Evolutionary conservation across 2,797 vertebrate species (phyloP), one percentile per base, ranked within the genome.

Genomic region (Odontamblyopus lacepedii): DNA sequence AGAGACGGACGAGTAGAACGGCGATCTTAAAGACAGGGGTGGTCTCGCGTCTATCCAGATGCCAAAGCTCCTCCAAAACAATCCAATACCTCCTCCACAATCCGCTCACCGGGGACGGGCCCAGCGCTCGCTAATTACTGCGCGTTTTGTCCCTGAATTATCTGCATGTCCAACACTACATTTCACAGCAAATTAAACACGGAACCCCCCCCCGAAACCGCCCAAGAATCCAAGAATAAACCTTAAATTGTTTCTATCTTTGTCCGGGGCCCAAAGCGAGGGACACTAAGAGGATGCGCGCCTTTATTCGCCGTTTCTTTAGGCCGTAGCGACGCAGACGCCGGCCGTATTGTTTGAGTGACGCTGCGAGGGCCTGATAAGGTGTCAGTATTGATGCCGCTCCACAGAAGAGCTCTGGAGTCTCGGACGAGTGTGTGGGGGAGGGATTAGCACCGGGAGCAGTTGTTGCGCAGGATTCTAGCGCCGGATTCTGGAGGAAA

Each of bases 131-230:
- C 87, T 92, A 93, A 94, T 94, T 93, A 93, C 88, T 83, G 55
- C 78, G 74, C 80, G 85, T 92, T 68, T 92, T 93, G 88, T 93
- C 91, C 84, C 70, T 87, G 83, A 90, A 93, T 93, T 91, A 93
- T 94, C 92, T 92, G 85, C 83, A 82, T 82, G 85, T 91, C 83
- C 86, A 88, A 84, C 81, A 86, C 89, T 87, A 87, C 82, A 87
- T 92, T 93, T 91, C 89, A 91, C 87, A 92, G 87, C 83, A 93
- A 93, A 94, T 94, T 92, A 92, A 79, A 79, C 79, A 76, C 90
- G 90, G 87, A 89, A 91, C 91, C 86, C 80, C 79, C 89, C 86
- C 80, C 77, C n/a, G n/a, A 86, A 92, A 91, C 35, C 35, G 6
- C 35, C 35, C 35, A 92, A 74, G 83, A 89, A 91, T 89, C 35